A percentile compares a stretch with the other conserved stretches of the same genome.
Conservation (phyloP, 2,797 vertebrate species). For the Sus cebifrons region DNA sequence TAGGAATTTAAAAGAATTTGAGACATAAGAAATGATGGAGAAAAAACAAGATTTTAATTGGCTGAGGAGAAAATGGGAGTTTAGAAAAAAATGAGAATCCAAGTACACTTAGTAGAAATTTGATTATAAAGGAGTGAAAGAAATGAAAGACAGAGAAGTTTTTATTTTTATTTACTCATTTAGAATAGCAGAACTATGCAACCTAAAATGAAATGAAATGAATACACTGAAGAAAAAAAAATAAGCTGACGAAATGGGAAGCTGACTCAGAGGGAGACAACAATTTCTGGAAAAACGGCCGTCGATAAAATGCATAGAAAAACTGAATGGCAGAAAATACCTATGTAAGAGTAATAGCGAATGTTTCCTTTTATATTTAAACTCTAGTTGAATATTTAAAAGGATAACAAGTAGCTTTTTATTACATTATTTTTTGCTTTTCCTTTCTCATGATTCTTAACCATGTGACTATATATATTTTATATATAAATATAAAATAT, state of each 20-base stretch:
- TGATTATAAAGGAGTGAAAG: not conserved
- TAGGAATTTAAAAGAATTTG: not conserved
- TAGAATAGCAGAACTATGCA: not conserved
- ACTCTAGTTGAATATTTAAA: not conserved
- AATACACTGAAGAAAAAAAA: no score
- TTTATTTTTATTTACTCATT: not conserved
- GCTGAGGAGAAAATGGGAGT: not conserved
- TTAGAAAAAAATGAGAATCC: not conserved
- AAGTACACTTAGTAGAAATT: not conserved
- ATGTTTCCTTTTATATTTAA: constrained; percentile 35
- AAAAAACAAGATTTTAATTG: not conserved
- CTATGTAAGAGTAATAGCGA: not conserved
- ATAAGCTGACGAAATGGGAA: not conserved
- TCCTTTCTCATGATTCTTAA: not conserved
- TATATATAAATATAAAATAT: no score
- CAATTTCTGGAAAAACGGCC: not conserved
- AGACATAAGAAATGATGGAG: not conserved
- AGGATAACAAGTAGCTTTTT: not conserved
- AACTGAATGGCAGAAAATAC: not conserved
- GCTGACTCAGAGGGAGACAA: not conserved
- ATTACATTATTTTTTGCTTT: not conserved
- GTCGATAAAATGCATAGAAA: not conserved
- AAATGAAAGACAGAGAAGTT: not conserved
- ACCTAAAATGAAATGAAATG: not conserved
- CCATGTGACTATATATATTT: not conserved